phyloP scores from a whole-genome alignment of 2,113 vertebrate species.

The Xenotilapia flavipinnis region DNA sequence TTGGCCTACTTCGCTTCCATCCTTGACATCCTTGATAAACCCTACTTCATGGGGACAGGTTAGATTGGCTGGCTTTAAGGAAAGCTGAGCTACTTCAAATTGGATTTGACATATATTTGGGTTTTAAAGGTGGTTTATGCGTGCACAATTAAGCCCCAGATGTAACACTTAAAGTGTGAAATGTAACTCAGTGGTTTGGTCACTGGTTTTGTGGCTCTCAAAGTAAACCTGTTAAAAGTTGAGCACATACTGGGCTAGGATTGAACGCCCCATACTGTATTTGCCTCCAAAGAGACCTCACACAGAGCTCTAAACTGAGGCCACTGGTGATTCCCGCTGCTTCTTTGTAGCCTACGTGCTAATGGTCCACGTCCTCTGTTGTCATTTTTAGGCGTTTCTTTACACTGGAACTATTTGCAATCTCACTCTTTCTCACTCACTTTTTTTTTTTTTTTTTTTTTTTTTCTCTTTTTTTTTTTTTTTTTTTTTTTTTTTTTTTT shows the following conservation, averaged over 20 bases:
- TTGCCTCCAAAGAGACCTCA: slow-evolving; percentile 16
- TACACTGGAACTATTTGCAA: neutral
- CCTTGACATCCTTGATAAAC: slow-evolving; percentile 39
- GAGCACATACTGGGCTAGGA: neutral
- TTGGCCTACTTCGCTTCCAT: slow-evolving; percentile 63
- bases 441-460: neutral
- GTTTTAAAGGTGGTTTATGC: neutral
- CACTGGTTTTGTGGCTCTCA: neutral
- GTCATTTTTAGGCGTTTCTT: neutral
- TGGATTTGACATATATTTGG: neutral
- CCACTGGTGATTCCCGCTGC: neutral
- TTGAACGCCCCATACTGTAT: neutral
- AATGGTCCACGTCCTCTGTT: neutral
- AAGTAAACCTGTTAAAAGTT: neutral
- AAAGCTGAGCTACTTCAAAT: neutral
- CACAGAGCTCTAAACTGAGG: neutral
- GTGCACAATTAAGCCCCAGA: neutral
- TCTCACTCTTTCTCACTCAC: neutral
- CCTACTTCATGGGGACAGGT: slow-evolving; percentile 4
- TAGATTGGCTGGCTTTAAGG: neutral
- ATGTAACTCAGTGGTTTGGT: neutral
- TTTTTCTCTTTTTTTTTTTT: neutral
- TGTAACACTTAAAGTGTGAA: neutral
- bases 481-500: neutral
- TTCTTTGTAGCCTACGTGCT: neutral